Percentiles rank a stretch among this genome's conserved stretches.
phyloP scores from a whole-genome alignment of 2,797 vertebrate genomes.

The Melanotaenia boesemani region DNA sequence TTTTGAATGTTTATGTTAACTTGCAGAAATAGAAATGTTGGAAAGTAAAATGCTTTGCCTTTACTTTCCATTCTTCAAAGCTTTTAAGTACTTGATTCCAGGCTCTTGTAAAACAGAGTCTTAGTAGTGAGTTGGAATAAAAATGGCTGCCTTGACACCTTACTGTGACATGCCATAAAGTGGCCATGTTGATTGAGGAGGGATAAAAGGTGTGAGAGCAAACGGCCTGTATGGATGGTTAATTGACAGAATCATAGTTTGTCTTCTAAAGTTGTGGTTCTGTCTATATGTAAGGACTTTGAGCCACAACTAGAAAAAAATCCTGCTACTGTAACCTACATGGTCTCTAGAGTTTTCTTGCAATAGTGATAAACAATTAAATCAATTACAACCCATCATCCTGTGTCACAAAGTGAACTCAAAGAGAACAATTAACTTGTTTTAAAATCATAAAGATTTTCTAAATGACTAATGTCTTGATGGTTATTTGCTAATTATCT shows the following conservation, averaged over 20 bases:
- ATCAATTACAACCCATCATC: neutral
- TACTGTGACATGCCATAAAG: constrained; percentile 70
- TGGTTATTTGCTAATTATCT: no score
- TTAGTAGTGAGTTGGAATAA: constrained; percentile 64
- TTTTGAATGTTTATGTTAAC: neutral
- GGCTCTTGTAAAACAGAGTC: constrained; percentile 59
- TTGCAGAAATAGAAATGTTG: neutral
- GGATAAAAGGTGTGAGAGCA: constrained; percentile 24
- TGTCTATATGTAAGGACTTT: neutral
- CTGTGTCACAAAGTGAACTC: neutral
- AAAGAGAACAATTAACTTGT: no score
- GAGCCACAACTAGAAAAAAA: neutral
- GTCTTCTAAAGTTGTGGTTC: neutral
- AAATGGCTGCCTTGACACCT: constrained; percentile 66
- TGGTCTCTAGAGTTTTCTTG: neutral
- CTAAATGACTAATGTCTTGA: no score
- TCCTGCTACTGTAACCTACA: neutral
- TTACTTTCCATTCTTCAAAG: constrained; percentile 28
- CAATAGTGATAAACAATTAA: neutral
- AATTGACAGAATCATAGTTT: constrained; percentile 15
- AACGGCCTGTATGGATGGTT: constrained; percentile 26
- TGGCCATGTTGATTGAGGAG: constrained; percentile 41
- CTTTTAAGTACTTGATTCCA: constrained; percentile 46
- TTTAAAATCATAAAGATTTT: no score
- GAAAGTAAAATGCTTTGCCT: neutral